Conservation (phyloP, 2,888 invertebrate genomes). For the Scaptomyza parva region DNA sequence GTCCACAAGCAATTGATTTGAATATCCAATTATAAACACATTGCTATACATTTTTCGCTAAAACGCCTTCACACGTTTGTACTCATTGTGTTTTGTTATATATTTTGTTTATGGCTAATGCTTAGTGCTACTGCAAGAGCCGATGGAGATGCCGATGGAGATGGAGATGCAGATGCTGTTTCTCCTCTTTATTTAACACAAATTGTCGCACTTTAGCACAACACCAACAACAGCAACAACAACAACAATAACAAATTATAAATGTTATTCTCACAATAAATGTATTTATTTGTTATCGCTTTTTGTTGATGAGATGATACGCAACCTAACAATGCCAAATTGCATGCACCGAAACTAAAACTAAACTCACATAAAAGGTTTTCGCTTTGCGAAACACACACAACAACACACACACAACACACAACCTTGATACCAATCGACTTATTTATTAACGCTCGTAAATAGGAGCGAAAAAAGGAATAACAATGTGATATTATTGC, state of each 20-base stretch:
- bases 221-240: slow-evolving; percentile 12
- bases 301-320: slow-evolving; percentile 9
- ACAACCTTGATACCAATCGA: slow-evolving; percentile 9
- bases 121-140: slow-evolving; percentile 22
- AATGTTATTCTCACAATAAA: background rate
- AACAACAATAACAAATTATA: background rate
- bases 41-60: slow-evolving; percentile 40
- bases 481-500: slow-evolving; percentile 26
- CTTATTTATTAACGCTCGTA: slow-evolving; percentile 23
- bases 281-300: background rate
- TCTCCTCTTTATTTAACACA: slow-evolving; percentile 60
- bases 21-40: slow-evolving; percentile 82
- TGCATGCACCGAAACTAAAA: slow-evolving; percentile 12
- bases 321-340: slow-evolving; percentile 32
- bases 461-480: slow-evolving; percentile 24
- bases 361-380: too few relatives aligned
- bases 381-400: too few relatives aligned
- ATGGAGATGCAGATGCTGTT: slow-evolving; percentile 20
- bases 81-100: background rate
- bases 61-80: slow-evolving; percentile 13
- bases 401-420: background rate
- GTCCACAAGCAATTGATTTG: slow-evolving; percentile 71
- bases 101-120: slow-evolving; percentile 3
- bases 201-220: slow-evolving; percentile 67
- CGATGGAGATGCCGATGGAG: too few relatives aligned